Evolutionary conservation across 1,140 invertebrate species (phyloP).

Genomic region (Aphelenchoides besseyi): DNA sequence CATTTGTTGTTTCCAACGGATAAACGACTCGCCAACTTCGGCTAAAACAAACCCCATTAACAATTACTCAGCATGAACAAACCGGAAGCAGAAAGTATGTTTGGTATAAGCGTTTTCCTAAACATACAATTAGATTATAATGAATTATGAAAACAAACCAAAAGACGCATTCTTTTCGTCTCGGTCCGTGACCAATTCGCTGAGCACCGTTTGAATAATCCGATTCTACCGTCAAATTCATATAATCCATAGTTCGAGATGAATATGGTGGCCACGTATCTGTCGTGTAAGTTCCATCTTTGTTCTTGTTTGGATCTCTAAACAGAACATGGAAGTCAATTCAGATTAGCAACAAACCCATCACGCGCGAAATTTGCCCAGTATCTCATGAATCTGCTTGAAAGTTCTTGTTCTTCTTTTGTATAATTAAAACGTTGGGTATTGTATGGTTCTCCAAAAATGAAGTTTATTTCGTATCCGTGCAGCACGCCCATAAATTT

Average conservation of each 20-base stretch:
- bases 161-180: constrained; percentile 87
- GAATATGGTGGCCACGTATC: constrained; percentile 83
- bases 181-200: constrained; percentile 76
- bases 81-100: constrained; percentile 72
- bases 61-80: constrained; percentile 22
- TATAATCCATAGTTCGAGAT: constrained; percentile 75
- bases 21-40: constrained; percentile 64
- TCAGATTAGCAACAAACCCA: constrained; percentile 68
- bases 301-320: constrained; percentile 75
- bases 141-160: too few relatives aligned
- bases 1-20: constrained; percentile 66
- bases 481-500: constrained; percentile 92
- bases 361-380: constrained; percentile 89
- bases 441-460: constrained; percentile 87
- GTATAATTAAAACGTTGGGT: constrained; percentile 68
- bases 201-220: constrained; percentile 64
- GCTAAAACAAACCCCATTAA: constrained; percentile 51
- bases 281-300: constrained; percentile 69
- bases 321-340: constrained; percentile 29
- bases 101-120: constrained; percentile 86
- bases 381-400: constrained; percentile 83
- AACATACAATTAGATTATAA: too few relatives aligned
- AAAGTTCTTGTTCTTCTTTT: constrained; percentile 77
- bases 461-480: constrained; percentile 72
- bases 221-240: constrained; percentile 77